These are phyloP conservation scores for Semaprochilodus insignis DNA, from an alignment of 2,797 vertebrate genomes.

Conservation along the genomic window DNA sequence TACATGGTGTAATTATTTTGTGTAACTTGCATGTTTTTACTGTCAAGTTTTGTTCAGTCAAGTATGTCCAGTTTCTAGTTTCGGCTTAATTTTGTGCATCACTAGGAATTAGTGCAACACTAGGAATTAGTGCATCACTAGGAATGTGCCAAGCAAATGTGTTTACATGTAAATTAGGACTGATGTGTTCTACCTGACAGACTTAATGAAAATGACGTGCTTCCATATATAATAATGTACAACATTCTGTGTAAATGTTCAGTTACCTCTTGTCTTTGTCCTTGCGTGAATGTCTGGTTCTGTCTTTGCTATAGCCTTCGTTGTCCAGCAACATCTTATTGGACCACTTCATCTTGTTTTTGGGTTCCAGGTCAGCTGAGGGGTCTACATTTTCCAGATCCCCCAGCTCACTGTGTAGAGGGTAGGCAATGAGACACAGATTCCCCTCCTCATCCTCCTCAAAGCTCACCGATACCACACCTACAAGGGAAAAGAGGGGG, in stretches of 20 bases:
- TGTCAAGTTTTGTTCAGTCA: too few species aligned
- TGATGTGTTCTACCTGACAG: neutral
- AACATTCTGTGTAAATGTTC: neutral
- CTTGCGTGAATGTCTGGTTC: conserved; percentile 89
- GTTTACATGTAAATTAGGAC: neutral
- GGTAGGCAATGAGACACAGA: conserved; percentile 95
- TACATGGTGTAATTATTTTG: too few species aligned
- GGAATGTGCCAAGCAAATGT: neutral
- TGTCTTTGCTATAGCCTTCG: conserved; percentile 91
- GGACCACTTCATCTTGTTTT: conserved; percentile 94
- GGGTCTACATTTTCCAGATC: conserved; percentile 91
- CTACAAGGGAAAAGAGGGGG: conserved; percentile 72
- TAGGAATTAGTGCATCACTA: too few species aligned
- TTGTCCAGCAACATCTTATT: conserved; percentile 94
- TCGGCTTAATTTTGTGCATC: too few species aligned
- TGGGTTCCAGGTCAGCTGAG: conserved; percentile 91
- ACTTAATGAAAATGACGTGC: neutral
- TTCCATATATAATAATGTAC: neutral
- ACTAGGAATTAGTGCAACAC: too few species aligned
- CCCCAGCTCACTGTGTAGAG: conserved; percentile 90
- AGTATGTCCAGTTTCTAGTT: too few species aligned
- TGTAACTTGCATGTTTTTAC: too few species aligned
- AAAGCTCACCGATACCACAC: conserved; percentile 96
- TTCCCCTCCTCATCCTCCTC: conserved; percentile 97
- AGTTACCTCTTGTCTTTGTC: conserved; percentile 94